phyloP scores from a whole-genome alignment of 2,113 vertebrate genomes.

The Athene cunicularia region DNA sequence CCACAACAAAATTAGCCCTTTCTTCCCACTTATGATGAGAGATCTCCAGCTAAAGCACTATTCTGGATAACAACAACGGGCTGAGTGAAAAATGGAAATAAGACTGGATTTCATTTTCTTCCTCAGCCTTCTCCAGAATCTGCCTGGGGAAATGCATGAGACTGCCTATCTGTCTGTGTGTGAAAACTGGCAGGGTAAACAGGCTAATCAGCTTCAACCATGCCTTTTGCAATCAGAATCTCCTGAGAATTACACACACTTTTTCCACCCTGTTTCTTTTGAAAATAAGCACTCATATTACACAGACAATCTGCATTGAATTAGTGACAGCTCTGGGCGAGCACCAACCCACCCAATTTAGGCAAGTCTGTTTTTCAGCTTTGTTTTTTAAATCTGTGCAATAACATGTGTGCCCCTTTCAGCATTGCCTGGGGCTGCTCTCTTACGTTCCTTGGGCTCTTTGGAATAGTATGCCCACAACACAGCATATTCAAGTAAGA shows the following conservation, averaged over 20 bases:
- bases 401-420: background rate
- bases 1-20: background rate
- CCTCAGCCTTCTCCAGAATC: background rate
- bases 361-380: constrained; percentile 5
- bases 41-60: background rate
- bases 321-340: background rate
- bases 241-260: background rate
- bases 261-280: constrained; percentile 31
- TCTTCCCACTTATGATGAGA: background rate
- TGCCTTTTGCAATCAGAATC: constrained; percentile 6
- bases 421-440: background rate
- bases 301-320: background rate
- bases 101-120: background rate
- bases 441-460: background rate
- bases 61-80: background rate
- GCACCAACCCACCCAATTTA: background rate
- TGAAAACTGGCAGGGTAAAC: constrained; percentile 16
- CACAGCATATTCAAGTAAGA: background rate
- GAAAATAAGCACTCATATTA: constrained; percentile 17
- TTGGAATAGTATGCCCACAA: background rate
- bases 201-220: constrained; percentile 39
- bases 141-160: background rate
- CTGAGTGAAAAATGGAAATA: background rate
- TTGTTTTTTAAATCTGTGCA: constrained; percentile 8
- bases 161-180: background rate